Base-by-base conservation (phyloP, 1,140 invertebrate species). In the Cyrtorhinus lividipennis region DNA sequence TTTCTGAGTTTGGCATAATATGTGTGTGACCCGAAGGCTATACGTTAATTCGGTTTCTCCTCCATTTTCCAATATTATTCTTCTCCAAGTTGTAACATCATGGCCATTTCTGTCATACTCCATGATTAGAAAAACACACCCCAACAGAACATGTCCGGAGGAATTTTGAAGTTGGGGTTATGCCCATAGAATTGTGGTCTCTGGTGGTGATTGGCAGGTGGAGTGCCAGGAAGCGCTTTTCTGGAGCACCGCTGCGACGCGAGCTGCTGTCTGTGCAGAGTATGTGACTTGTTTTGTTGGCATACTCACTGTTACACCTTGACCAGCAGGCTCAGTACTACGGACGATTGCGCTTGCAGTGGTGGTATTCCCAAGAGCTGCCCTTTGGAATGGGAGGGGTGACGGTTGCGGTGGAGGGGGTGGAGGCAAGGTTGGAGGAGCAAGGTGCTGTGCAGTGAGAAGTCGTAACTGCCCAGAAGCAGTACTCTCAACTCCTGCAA, bases 81-180 rank as follows among this genome's bases (percentile, higher is more conserved):
- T 83, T 68, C 83, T 81, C 92, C 92, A 96, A 82, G 75, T 69
- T n/a, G 78, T 72, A 10, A 75, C 70, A 64, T 75, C 71, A 61
- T 83, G 78, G 2, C 77, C 70, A 64, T 83, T 80, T 66, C 80
- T 78, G 22, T 80, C 79, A 70, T 83, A 87, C 67, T 90, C 87
- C 62, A 87, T 83, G 60, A 94, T 87, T 67, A 86, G 84, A 67
- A 98, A 97, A 13, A 94, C 84, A 73, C 94, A 97, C 8, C 93
- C 94, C 1, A 95, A 76, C 3, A 97, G 73, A 91, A 96, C 56
- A 92, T 76, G 69, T 94, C 89, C 0, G 86, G 81, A 10, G 92
- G 91, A 60, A 96, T 84, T 77, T 89, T 90, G 22, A 89, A 74
- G 73, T 87, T 90, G 5, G 86, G 88, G 76, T 90, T 90, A 73